Evolutionary conservation across 2,888 invertebrate genomes (phyloP).

Genomic region (Trissolcus japonicus): DNA sequence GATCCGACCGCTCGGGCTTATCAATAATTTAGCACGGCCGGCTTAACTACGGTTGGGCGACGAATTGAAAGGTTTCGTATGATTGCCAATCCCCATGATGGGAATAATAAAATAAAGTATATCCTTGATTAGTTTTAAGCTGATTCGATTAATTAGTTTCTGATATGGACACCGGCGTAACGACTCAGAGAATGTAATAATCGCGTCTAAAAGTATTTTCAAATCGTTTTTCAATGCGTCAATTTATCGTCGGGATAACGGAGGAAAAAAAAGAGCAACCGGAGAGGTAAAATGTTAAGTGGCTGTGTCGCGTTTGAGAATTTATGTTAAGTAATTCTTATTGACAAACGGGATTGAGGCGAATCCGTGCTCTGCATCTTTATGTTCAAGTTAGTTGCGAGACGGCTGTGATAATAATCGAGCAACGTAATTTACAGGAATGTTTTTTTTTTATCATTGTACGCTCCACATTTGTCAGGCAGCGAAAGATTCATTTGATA

Average conservation of each 20-base stretch:
- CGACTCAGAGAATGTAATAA: too few species aligned
- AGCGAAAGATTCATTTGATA: conserved; percentile 39
- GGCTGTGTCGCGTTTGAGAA: conserved; percentile 14
- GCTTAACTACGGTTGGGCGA: background rate
- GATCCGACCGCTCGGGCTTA: background rate
- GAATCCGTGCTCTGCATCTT: conserved; percentile 33
- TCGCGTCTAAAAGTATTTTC: too few species aligned
- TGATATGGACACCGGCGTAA: too few species aligned
- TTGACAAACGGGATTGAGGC: conserved; percentile 31
- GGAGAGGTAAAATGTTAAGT: background rate
- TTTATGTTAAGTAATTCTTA: conserved; percentile 19
- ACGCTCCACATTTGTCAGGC: conserved; percentile 39
- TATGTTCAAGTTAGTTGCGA: conserved; percentile 27
- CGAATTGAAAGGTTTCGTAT: conserved; percentile 22
- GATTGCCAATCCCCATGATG: conserved; percentile 2
- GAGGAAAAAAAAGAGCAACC: background rate
- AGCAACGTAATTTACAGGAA: conserved; percentile 34
- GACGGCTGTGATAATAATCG: conserved; percentile 27
- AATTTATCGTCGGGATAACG: too few species aligned
- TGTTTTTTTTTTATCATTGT: conserved; percentile 24
- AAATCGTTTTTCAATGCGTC: too few species aligned
- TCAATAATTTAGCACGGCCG: conserved; percentile 4
- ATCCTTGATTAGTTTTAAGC: conserved; percentile 5
- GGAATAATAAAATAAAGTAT: background rate
- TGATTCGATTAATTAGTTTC: conserved; percentile 1